phyloP scores from a whole-genome alignment of 2,888 invertebrate species.

The Athalia circularis region DNA sequence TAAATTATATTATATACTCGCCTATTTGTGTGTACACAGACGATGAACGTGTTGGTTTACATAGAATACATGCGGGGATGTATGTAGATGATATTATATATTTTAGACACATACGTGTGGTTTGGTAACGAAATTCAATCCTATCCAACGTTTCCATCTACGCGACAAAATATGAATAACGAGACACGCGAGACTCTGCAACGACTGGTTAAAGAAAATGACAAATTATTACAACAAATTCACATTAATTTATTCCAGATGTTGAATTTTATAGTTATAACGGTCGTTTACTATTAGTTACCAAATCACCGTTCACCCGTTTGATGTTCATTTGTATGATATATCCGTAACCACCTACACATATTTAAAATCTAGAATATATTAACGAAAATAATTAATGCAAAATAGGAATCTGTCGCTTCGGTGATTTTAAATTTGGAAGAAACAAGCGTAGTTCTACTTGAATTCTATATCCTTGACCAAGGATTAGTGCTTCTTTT shows the following conservation, averaged over 20 bases:
- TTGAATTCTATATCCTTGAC: too few species aligned
- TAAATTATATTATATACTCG: too few species aligned
- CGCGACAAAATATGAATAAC: not conserved
- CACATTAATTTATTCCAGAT: slow-evolving; percentile 11
- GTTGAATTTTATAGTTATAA: slow-evolving; percentile 4
- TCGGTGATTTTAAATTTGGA: too few species aligned
- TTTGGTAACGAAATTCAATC: slow-evolving; percentile 31
- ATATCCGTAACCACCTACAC: not conserved
- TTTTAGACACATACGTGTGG: not conserved
- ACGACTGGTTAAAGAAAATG: not conserved
- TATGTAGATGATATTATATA: not conserved
- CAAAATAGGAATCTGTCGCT: too few species aligned
- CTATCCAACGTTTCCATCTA: slow-evolving; percentile 2
- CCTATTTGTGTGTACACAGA: too few species aligned
- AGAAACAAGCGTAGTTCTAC: too few species aligned
- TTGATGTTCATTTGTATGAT: not conserved
- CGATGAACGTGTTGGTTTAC: too few species aligned
- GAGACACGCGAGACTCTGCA: not conserved
- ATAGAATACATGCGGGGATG: not conserved
- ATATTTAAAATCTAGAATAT: not conserved
- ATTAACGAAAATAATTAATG: not conserved
- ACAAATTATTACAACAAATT: slow-evolving; percentile 18
- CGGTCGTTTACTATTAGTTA: slow-evolving; percentile 27
- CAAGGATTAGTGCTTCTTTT: too few species aligned
- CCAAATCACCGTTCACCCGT: not conserved